These are phyloP conservation scores for Prunella fulvescens DNA, from an alignment of 2,113 vertebrate species.

Conservation along the genomic window DNA sequence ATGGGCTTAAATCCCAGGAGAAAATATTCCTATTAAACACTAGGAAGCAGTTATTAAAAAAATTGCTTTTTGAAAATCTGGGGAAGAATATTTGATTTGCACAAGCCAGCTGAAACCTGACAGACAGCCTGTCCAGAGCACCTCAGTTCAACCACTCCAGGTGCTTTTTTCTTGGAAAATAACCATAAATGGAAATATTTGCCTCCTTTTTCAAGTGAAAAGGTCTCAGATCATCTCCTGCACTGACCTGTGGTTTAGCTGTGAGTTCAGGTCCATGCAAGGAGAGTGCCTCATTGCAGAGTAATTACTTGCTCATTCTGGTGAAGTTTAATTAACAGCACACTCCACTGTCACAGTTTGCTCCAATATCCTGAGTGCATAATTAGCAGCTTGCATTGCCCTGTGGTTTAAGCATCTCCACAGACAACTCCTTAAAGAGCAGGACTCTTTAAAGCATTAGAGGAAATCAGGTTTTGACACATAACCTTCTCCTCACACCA, in stretches of 20 bases:
- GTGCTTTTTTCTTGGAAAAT: neutral
- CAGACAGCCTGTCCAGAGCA: neutral
- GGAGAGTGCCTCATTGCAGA: neutral
- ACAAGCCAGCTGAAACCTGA: neutral
- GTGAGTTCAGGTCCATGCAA: neutral
- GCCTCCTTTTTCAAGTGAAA: neutral
- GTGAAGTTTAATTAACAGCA: conserved; percentile 46
- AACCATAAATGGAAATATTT: neutral
- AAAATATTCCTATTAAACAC: neutral
- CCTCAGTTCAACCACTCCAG: neutral
- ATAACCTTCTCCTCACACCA: neutral
- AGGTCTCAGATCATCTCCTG: neutral
- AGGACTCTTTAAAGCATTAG: neutral
- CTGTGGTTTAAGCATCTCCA: conserved; percentile 10
- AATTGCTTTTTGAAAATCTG: neutral
- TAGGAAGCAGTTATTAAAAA: neutral
- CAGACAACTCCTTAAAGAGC: neutral
- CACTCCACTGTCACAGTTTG: neutral
- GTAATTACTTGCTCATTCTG: neutral
- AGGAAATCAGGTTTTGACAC: neutral
- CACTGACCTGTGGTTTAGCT: neutral
- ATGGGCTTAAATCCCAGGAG: neutral
- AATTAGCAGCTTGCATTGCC: neutral
- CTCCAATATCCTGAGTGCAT: conserved; percentile 15
- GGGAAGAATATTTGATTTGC: neutral